Evolutionary conservation across 2,888 invertebrate species (phyloP).

Genomic region (Allophyes oxyacanthae): DNA sequence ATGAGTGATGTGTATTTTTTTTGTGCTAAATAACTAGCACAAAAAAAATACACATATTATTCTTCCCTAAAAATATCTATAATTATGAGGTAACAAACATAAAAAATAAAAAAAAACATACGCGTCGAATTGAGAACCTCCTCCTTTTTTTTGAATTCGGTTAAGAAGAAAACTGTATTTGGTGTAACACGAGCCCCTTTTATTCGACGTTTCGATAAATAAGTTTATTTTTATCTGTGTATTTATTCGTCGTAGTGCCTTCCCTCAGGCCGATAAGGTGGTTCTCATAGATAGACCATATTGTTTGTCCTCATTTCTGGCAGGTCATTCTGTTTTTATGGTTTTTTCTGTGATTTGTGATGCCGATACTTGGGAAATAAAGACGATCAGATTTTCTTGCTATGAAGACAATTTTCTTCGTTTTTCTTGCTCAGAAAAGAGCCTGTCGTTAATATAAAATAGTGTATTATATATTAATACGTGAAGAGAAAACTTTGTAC

Average conservation of each 20-base stretch:
- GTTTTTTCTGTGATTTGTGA: slow-evolving; percentile 57
- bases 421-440: neutral
- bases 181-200: slow-evolving; percentile 69
- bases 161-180: slow-evolving; percentile 35
- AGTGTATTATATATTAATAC: no score
- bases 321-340: slow-evolving; percentile 67
- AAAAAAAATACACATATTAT: no score
- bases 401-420: neutral
- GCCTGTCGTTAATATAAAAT: no score
- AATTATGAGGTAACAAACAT: no score
- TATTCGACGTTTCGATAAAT: slow-evolving; percentile 83
- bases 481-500: no score
- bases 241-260: slow-evolving; percentile 78
- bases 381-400: slow-evolving; percentile 9
- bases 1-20: no score
- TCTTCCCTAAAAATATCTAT: no score
- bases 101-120: no score
- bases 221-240: slow-evolving; percentile 85
- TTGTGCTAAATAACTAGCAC: no score
- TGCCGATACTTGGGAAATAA: slow-evolving; percentile 14
- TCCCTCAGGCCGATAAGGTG: slow-evolving; percentile 75
- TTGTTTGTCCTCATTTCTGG: slow-evolving; percentile 69
- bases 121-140: no score
- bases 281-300: slow-evolving; percentile 70
- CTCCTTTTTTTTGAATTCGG: no score